Base-by-base conservation (phyloP, 2,888 invertebrate species). In the Drosophila heteroneura region DNA sequence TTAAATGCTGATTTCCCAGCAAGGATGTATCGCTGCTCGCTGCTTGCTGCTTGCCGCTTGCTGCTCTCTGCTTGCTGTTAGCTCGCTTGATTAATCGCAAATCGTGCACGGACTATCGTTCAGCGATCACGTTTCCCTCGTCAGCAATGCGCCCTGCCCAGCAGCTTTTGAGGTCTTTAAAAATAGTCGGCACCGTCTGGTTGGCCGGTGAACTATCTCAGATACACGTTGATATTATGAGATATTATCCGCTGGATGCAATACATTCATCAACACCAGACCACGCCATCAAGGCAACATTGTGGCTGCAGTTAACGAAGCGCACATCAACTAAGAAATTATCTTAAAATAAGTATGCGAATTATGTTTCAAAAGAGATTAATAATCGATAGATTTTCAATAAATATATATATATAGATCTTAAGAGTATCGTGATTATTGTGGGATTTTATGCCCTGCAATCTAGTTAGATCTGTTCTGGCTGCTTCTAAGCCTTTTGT, bases 81-180 rank as follows among this genome's bases (percentile, higher is more conserved):
- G 33, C 41, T 79, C 79, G 82, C 82, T 81, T 87, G 87, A 90
- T 88, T 88, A 88, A 88, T 88, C 89, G 82, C 87, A 74, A 91
- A 89, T 91, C 89, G 89, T 89, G 89, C 88, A 79, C 89, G 69
- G 71, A 82, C 85, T 91, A 89, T 89, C 88, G 79, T 61, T 74
- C 67, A 59, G 74, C 67, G 82, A 89, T 89, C 91, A 89, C 91
- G 89, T 91, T 85, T 83, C 76, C 68, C 79, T 72, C 76, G 59
- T 74, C 75, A 72, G 61, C 61, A 47, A 59, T 65, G 74, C 39
- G 28, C 71, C 41, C 61, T 72, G 77, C 41, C 77, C 74, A 74
- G 47, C 39, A 41, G 37, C 37, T 56, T 49, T 58, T 66, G 35
- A 58, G 51, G 52, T 54, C 68, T 68, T 67, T 79, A 72, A 78